A percentile compares a stretch with the other conserved stretches of the same genome.
Conservation (phyloP, 2,888 invertebrate species). For the Mythimna lalbum region DNA sequence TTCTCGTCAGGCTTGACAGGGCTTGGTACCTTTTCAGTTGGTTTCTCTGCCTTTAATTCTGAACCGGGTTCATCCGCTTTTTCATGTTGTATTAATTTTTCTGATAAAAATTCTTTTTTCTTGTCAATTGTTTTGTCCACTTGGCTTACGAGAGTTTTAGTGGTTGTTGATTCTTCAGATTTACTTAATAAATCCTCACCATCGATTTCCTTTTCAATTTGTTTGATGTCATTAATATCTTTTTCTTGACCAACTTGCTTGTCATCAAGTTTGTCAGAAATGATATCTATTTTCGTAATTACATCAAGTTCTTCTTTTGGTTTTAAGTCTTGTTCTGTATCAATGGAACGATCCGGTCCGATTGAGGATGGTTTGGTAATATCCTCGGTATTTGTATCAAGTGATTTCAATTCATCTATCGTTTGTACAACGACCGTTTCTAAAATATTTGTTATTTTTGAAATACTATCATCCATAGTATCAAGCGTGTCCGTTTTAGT, state of each 20-base stretch:
- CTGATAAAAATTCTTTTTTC: slow-evolving; percentile 6
- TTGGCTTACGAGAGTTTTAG: neutral
- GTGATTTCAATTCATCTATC: slow-evolving; percentile 13
- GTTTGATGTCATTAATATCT: slow-evolving; percentile 63
- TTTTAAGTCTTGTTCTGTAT: slow-evolving; percentile 20
- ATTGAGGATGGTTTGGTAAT: neutral
- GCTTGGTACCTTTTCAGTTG: slow-evolving; percentile 5
- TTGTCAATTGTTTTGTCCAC: slow-evolving; percentile 12
- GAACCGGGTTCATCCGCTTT: neutral
- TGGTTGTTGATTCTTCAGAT: neutral
- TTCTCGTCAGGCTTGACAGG: slow-evolving; percentile 14
- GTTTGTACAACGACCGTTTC: slow-evolving; percentile 12
- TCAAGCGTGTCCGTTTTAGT: slow-evolving; percentile 23
- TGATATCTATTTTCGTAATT: slow-evolving; percentile 32
- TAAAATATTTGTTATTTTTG: neutral
- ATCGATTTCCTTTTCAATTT: slow-evolving; percentile 56
- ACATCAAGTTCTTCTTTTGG: slow-evolving; percentile 17
- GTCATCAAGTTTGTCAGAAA: slow-evolving; percentile 78
- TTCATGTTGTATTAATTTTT: slow-evolving; percentile 6
- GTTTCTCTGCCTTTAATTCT: neutral
- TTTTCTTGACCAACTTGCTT: slow-evolving; percentile 85
- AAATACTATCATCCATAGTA: slow-evolving; percentile 13
- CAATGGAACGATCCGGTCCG: slow-evolving; percentile 7
- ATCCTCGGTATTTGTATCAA: slow-evolving; percentile 45
- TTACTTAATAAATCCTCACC: slow-evolving; percentile 50